Evolutionary conservation across 2,888 invertebrate genomes (phyloP), one percentile per base, ranked within the genome.

Genomic region (Sussaba pulchella): DNA sequence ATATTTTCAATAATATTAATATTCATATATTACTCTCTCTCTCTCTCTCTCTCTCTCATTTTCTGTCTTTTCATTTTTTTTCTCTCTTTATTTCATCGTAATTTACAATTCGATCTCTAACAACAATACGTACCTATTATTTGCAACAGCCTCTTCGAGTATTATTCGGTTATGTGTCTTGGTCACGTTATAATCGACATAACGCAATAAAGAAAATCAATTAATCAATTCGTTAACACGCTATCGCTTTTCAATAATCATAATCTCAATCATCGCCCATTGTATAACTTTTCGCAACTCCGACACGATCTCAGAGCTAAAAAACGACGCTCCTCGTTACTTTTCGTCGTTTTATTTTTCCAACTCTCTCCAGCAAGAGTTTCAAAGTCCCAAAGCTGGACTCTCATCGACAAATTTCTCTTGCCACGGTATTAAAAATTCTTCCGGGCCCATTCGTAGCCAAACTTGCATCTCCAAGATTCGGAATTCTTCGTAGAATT

Each of bases 101-200:
- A 64, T 77, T 78, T 81, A 79, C 83, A 82, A 71, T 79, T 79
- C 77, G 67, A 84, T 82, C 78, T 84, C 81, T 77, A 79, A 82
- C 83, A 84, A 84, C 83, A 82, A 84, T 84, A 78, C 78, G 73
- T 82, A 82, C 81, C 64, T 81, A 78, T 78, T 80, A 81, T 81
- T 76, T 82, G 74, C 82, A 83, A 83, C 83, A 83, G 83, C 83
- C 83, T 83, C 83, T 76, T 82, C 75, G 79, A 83, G 82, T 83
- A 82, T 83, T 82, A 78, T 80, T 80, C 75, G 72, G 69, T 69
- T 64, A 77, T 76, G 77, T 73, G 72, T 81, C 81, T 77, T 73
- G 73, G 73, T 81, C 81, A 69, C 81, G 57, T 73, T 69, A 73
- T 54, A 26, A 24, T 63, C 26, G 76, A 72, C 63, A 76, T 72